Evolutionary conservation across 2,797 vertebrate species (phyloP).

Genomic region (Gouania willdenowi): DNA sequence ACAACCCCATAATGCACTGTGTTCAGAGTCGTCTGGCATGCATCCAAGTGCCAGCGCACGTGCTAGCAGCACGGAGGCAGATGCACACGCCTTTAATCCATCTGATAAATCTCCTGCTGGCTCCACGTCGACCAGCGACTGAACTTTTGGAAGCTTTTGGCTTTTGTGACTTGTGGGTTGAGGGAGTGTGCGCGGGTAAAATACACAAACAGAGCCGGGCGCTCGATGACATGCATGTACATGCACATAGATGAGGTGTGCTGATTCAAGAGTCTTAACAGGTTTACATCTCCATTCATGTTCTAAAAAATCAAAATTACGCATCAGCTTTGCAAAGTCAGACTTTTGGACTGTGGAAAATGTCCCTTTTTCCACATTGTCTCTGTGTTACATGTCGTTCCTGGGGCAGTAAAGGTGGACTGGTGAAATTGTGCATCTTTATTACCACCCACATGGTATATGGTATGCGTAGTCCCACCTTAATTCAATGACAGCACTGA

Average conservation of each 20-base stretch:
- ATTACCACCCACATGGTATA: conserved; percentile 6
- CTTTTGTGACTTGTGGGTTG: conserved; percentile 32
- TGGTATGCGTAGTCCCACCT: conserved; percentile 22
- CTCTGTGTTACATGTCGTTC: conserved; percentile 6
- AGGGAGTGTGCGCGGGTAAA: conserved; percentile 8
- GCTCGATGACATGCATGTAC: conserved; percentile 15
- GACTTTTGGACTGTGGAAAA: conserved; percentile 21
- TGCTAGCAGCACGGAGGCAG: conserved; percentile 48
- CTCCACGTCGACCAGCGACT: conserved; percentile 23
- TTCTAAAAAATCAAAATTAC: conserved; percentile 1
- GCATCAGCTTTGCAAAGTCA: conserved; percentile 13
- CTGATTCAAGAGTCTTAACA: not conserved
- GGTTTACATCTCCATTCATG: conserved; percentile 9
- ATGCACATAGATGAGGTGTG: conserved; percentile 13
- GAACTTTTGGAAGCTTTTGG: conserved; percentile 32
- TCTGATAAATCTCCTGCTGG: conserved; percentile 63
- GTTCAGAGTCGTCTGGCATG: conserved; percentile 18
- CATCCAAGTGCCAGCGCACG: conserved; percentile 8
- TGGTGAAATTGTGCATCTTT: conserved; percentile 14
- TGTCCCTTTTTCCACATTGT: conserved; percentile 4
- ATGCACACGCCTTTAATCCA: conserved; percentile 63
- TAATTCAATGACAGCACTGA: conserved; percentile 40
- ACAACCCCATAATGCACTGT: conserved; percentile 1
- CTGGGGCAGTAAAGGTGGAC: conserved; percentile 28
- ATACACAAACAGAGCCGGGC: conserved; percentile 4